Evolutionary conservation across 2,797 vertebrate species (phyloP), one percentile per base, ranked within the genome.

Genomic region (Acanthurus leucopareius): DNA sequence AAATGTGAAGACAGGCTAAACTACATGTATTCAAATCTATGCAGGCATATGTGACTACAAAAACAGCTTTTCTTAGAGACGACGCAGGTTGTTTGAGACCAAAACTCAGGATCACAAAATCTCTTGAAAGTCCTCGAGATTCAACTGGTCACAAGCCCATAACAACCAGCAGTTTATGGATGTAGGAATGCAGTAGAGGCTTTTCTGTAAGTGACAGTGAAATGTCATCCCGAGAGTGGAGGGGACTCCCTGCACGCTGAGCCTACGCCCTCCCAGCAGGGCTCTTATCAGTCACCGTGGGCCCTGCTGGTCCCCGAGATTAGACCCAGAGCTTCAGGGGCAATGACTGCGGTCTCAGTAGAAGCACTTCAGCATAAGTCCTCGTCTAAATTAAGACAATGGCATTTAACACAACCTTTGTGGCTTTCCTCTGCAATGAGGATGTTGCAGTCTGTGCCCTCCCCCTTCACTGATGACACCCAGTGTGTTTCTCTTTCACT

Each of bases 231-330:
- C 0, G 0, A 47, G 28, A 45, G 28, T 45, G 32, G 48, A 44
- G 54, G 67, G 49, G 58, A 58, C 65, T 84, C 68, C 79, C 62
- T 19, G 52, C 63, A 25, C 20, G 22, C 49, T 4, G 42, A 56
- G 63, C n/a, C 80, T 77, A 84, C 92, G 11, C 93, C 92, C 92
- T 84, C 35, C 66, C 22, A 54, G 64, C 70, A 11, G 57, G 8
- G 7, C 69, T 80, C 87, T 90, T 95, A 96, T 95, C 94, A 91
- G 67, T 22, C 35, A 3, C 47, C 28, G 13, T 51, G 28, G 52
- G 49, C 60, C 79, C 89, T 75, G 78, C 93, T 95, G 95, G 73
- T 76, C 61, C 60, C 22, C 1, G 52, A 93, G 95, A 96, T 96
- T 93, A 95, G 70, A 81, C 74, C 54, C 67, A 58, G 65, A 60